Evolutionary conservation across 2,113 vertebrate genomes (phyloP), one percentile per base, ranked within the genome.

Genomic region (Atractosteus spatula): DNA sequence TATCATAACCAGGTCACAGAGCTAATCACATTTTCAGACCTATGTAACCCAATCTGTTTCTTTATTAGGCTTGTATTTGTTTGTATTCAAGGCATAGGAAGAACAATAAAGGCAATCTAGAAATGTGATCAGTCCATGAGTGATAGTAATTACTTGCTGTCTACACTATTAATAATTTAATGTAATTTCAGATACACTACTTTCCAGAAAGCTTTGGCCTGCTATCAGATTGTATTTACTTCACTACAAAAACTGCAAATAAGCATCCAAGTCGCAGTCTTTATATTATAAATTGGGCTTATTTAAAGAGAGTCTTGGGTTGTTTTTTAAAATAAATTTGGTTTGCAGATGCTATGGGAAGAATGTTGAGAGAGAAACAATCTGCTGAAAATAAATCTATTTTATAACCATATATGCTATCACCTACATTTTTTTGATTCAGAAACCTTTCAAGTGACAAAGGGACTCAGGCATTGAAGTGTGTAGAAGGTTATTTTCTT

Each of bases 151-250:
- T 92, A 92, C 92, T 88, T 83, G 86, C 86, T 93, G 84, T 91
- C 91, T 87, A 88, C 85, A 81, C 77, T 87, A 92, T 96, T 95
- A 97, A 98, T 94, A 95, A 98, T 98, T 95, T 88, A 98, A 87
- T 84, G 94, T 93, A 93, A 97, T 96, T 95, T 96, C 92, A 97
- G 93, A 94, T 89, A 81, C 85, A 74, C 71, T 72, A 79, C 84
- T 94, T 94, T 94, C 92, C 87, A 88, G 83, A 88, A 89, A 78
- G 74, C 71, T 85, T 89, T 90, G 55, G 77, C 81, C 63, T 62
- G 69, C 74, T 72, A 82, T 81, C 85, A 88, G 74, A 73, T 77
- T 83, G 79, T 86, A 85, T 85, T 78, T 84, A 76, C 65, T 65
- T 65, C 29, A 65, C 62, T 65, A 7, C 14, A 62, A 62, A 51